Evolutionary conservation across 2,797 vertebrate species (phyloP).

Genomic region (Pseudochromis fuscus): DNA sequence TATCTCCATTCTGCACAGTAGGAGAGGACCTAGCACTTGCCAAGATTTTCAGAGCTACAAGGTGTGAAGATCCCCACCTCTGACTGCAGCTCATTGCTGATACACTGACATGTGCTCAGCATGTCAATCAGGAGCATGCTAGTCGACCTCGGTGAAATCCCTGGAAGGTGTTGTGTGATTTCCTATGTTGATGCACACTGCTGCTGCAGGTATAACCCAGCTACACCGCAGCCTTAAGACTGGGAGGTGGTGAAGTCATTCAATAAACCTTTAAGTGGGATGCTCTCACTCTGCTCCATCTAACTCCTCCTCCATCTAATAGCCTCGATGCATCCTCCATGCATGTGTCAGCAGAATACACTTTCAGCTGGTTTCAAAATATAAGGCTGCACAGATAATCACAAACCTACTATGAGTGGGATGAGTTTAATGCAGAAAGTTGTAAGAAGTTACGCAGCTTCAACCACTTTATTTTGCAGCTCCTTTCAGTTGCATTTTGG

Average conservation of each 20-base stretch:
- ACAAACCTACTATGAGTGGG: slow-evolving; percentile 1
- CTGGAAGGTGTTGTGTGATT: slow-evolving; percentile 18
- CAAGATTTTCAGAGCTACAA: slow-evolving; percentile 34
- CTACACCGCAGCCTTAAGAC: slow-evolving; percentile 4
- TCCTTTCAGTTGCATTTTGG: background rate
- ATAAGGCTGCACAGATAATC: slow-evolving; percentile 2
- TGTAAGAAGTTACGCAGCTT: background rate
- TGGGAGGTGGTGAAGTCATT: background rate
- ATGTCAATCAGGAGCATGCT: slow-evolving; percentile 5
- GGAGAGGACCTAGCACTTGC: slow-evolving; percentile 11
- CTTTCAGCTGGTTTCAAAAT: slow-evolving; percentile 35
- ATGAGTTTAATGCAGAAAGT: background rate
- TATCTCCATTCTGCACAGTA: slow-evolving; percentile 10
- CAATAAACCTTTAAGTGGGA: slow-evolving; percentile 33
- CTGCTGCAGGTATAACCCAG: background rate
- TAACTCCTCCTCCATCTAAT: slow-evolving; percentile 37
- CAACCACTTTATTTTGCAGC: background rate
- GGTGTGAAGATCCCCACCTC: slow-evolving; percentile 2
- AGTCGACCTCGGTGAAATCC: slow-evolving; percentile 13
- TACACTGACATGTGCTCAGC: slow-evolving; percentile 9
- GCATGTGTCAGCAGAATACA: slow-evolving; percentile 62
- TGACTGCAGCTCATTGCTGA: slow-evolving; percentile 12
- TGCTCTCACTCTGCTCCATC: slow-evolving; percentile 8
- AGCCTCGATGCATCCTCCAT: slow-evolving; percentile 40
- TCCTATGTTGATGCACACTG: slow-evolving; percentile 11